Evolutionary conservation across 2,797 vertebrate genomes (phyloP), one percentile per base, ranked within the genome.

Genomic region (Emys orbicularis): DNA sequence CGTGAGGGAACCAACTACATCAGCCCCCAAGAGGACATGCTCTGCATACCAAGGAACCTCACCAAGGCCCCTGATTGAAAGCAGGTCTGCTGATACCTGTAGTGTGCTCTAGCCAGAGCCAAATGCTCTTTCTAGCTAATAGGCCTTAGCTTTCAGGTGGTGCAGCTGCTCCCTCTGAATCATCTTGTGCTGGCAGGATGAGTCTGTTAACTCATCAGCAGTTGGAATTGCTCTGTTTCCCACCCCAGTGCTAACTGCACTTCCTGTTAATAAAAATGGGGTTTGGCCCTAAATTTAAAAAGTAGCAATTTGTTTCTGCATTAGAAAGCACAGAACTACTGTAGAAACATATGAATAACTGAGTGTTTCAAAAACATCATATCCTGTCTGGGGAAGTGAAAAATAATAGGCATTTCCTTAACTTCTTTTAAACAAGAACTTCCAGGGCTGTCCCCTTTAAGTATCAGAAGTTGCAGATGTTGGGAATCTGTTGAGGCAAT

Each of bases 341-440:
- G 6, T 56, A 72, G 74, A 44, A 61, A 83, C 50, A 59, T 54
- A 41, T 6, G 2, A 86, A 34, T 84, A 61, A 72, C 81, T 87
- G 25, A 25, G 2, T 12, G 56, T 57, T 84, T 81, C 83, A 52
- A 94, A 81, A 85, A 85, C 81, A 88, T 88, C 59, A 84, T 87
- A 93, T 94, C 95, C 95, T 89, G 87, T 92, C 84, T 77, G 57
- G 81, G 83, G 93, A 97, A 96, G 34, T 89, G 50, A 94, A 88
- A 94, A 97, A 96, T 41, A 19, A 90, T 84, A 19, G 25, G 5
- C 80, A 92, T 96, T 97, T 94, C 76, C 49, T 93, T 90, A n/a
- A 94, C 52, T 83, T 74, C 44, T 4, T 2, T 86, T 87, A 86
- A 92, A 84, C 27, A 54, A 83, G 47, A 81, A 57, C 1, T 57